A percentile compares a stretch with the other conserved stretches of the same genome.
phyloP scores from a whole-genome alignment of 2,888 invertebrate species.

The Keiferia lycopersicella region DNA sequence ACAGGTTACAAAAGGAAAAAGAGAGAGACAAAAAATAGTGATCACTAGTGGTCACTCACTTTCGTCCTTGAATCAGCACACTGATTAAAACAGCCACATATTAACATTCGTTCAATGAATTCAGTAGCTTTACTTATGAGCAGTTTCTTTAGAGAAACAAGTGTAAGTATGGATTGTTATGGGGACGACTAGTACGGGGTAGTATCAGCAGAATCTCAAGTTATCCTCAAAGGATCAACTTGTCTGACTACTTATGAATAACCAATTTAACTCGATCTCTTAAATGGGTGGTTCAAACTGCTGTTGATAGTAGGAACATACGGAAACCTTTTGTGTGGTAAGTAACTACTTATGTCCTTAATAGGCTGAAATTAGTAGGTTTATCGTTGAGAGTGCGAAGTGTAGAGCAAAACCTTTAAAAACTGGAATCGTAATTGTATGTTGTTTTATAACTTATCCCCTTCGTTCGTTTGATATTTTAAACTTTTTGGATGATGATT shows the following conservation, averaged over 20 bases:
- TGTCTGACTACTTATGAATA: too few species aligned
- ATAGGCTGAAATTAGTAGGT: background rate
- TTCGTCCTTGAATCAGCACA: constrained; percentile 21
- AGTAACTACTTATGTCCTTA: background rate
- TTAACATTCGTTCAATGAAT: constrained; percentile 34
- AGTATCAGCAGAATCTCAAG: too few species aligned
- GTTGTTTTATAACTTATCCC: background rate
- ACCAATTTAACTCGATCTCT: background rate
- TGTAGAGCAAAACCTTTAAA: background rate
- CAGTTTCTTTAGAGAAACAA: background rate
- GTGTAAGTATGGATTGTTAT: constrained; percentile 8
- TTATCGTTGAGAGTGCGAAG: background rate
- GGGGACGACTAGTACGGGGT: background rate
- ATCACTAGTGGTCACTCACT: constrained; percentile 17
- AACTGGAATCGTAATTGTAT: background rate
- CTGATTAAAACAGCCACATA: constrained; percentile 31
- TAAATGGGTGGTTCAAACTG: background rate
- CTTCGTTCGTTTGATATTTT: too few species aligned
- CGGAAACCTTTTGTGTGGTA: too few species aligned
- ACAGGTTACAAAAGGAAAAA: constrained; percentile 4
- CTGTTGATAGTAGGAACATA: too few species aligned
- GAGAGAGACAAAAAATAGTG: background rate
- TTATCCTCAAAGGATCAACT: too few species aligned
- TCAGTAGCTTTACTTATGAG: constrained; percentile 33
- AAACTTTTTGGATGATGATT: too few species aligned